A percentile compares a stretch with the other conserved stretches of the same genome.
Conservation (phyloP, 2,888 invertebrate species). For the Automeris io region DNA sequence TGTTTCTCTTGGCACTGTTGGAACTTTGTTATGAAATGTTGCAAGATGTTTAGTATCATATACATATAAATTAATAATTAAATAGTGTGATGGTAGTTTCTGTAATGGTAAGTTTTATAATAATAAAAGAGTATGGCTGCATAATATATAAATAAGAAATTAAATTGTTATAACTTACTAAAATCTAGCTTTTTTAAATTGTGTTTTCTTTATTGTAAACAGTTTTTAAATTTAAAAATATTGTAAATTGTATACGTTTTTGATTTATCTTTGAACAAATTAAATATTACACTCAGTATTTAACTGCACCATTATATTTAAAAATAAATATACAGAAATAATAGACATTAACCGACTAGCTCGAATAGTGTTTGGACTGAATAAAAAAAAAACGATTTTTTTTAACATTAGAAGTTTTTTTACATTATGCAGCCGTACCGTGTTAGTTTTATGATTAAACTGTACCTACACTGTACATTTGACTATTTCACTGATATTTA, state of each 20-base stretch:
- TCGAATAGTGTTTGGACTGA: no score
- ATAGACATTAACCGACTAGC: no score
- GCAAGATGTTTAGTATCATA: constrained; percentile 52
- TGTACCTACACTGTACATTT: constrained; percentile 21
- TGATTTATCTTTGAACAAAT: no score
- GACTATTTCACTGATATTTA: background rate
- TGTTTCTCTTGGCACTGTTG: constrained; percentile 55
- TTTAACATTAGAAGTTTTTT: no score
- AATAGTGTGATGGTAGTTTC: constrained; percentile 11
- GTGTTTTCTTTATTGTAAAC: no score
- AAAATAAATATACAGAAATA: no score
- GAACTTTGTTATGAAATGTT: constrained; percentile 56
- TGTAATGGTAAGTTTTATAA: constrained; percentile 46
- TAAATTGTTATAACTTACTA: constrained; percentile 3
- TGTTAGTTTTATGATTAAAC: constrained; percentile 7
- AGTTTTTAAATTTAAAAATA: no score
- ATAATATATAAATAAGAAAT: constrained; percentile 25
- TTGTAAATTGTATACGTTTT: no score
- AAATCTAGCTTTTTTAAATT: no score
- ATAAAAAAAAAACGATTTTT: no score
- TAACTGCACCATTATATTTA: no score
- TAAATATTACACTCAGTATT: no score
- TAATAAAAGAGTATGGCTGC: constrained; percentile 33
- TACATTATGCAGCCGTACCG: constrained; percentile 28
- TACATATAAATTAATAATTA: constrained; percentile 28